Percentiles rank a stretch among this genome's conserved stretches.
These are phyloP conservation scores for Luscinia luscinia DNA, from an alignment of 2,797 vertebrate genomes.

Conservation along the genomic window DNA sequence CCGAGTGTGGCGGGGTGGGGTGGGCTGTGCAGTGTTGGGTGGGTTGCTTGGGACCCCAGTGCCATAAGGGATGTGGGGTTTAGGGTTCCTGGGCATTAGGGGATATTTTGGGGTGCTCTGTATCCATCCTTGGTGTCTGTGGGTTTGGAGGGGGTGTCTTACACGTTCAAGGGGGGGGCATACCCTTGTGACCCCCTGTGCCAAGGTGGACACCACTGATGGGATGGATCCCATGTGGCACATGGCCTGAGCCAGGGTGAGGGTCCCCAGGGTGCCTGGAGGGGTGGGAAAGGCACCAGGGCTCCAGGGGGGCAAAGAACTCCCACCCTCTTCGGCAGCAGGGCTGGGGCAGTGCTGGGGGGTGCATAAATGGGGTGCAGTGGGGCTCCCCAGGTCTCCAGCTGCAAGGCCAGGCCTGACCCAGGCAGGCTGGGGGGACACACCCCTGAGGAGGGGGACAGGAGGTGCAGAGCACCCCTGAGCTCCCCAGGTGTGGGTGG, in stretches of 20 bases:
- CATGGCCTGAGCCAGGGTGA: background rate
- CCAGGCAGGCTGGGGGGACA: background rate
- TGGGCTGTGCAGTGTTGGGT: background rate
- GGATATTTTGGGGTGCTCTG: background rate
- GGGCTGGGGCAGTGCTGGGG: background rate
- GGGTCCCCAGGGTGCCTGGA: background rate
- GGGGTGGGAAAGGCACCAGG: background rate
- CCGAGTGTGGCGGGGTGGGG: accelerated
- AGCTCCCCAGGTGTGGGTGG: background rate
- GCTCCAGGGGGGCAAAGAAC: background rate
- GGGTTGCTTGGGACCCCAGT: background rate
- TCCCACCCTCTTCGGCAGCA: background rate
- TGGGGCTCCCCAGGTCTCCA: background rate
- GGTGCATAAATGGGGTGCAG: background rate
- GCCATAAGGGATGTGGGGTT: background rate
- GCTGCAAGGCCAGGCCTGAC: background rate
- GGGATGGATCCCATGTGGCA: background rate
- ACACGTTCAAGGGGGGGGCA: background rate
- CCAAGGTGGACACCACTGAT: background rate
- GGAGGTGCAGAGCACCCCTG: background rate
- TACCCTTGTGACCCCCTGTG: background rate
- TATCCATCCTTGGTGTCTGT: background rate
- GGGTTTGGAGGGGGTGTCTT: background rate
- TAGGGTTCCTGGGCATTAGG: background rate
- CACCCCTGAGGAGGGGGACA: background rate